Evolutionary conservation across 2,113 vertebrate genomes (phyloP).

Genomic region (Cyphomyrus plagiostoma): DNA sequence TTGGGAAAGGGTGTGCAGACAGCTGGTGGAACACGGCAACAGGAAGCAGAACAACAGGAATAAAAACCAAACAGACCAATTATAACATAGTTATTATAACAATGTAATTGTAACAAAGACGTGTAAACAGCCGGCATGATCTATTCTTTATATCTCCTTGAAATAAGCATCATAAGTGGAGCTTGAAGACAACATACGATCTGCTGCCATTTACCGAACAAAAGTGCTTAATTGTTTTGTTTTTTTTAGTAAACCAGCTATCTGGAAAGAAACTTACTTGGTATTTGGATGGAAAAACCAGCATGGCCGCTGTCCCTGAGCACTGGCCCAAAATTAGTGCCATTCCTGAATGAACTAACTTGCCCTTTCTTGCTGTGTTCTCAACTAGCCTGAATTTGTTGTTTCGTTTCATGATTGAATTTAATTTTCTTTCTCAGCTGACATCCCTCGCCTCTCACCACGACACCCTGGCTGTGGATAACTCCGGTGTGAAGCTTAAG

Average conservation of each 20-base stretch:
- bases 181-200: constrained; percentile 17
- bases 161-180: constrained; percentile 20
- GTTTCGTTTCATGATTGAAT: not conserved
- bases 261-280: not conserved
- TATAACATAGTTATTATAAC: not conserved
- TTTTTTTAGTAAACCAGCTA: not conserved
- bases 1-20: not conserved
- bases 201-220: not conserved
- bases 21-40: not conserved
- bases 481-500: not conserved
- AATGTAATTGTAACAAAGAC: not conserved
- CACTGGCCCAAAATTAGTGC: not conserved
- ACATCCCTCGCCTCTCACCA: not conserved
- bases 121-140: constrained; percentile 14
- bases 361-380: not conserved
- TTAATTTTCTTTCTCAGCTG: constrained; percentile 10
- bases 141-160: constrained; percentile 16
- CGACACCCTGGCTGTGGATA: not conserved
- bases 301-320: not conserved
- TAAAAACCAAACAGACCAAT: not conserved
- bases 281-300: not conserved
- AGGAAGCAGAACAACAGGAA: not conserved
- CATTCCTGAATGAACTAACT: not conserved
- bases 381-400: not conserved
- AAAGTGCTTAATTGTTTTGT: not conserved